Percentiles rank a stretch among this genome's conserved stretches.
Conservation (phyloP, 2,113 vertebrate species). For the Miniopterus natalensis region DNA sequence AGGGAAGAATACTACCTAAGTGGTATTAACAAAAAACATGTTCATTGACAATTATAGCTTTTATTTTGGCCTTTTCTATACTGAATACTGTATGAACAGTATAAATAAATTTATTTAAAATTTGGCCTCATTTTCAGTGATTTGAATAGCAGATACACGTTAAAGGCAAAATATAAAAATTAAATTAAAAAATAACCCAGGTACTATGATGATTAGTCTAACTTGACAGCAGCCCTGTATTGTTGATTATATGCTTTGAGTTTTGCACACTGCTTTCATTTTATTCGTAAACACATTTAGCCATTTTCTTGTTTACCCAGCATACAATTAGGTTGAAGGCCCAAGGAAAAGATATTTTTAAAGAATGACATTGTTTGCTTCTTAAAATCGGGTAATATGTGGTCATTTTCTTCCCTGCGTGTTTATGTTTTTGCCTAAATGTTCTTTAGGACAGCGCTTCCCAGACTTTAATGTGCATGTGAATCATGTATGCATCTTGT, state of each 20-base stretch:
- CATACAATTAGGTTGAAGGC: neutral
- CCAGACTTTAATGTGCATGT: neutral
- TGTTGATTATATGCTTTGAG: neutral
- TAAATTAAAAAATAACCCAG: neutral
- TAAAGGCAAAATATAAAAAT: neutral
- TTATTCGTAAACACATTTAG: neutral
- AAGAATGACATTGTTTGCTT: neutral
- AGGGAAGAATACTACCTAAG: neutral
- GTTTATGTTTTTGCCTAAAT: neutral
- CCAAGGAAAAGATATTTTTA: neutral
- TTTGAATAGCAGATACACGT: neutral
- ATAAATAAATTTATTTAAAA: neutral
- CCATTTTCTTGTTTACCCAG: conserved; percentile 6
- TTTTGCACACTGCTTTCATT: conserved; percentile 1
- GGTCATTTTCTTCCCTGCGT: neutral
- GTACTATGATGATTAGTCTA: neutral
- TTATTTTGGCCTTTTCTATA: neutral
- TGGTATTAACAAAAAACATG: neutral
- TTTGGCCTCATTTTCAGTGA: neutral
- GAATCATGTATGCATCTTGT: neutral
- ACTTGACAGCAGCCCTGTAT: neutral
- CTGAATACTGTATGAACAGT: neutral
- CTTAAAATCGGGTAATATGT: neutral
- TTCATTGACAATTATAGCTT: neutral
- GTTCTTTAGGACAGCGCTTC: neutral